Base-by-base conservation (phyloP, 1,140 invertebrate species). In the Diachasma alloeum region DNA sequence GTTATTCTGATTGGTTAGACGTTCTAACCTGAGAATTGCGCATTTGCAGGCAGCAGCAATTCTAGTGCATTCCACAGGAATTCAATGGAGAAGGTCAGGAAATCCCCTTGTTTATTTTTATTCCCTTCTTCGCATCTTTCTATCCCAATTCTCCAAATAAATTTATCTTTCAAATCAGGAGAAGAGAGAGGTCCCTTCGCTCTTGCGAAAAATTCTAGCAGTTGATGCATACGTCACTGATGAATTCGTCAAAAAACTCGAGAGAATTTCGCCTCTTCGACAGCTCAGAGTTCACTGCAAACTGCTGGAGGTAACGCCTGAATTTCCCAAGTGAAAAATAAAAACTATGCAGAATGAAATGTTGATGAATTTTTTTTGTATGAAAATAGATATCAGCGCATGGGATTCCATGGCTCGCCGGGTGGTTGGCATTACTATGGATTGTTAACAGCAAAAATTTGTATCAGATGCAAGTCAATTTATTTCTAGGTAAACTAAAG, bases 361-460 rank as follows among this genome's bases (percentile, higher is more conserved):
- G 42, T 6, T 74, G 24, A 53, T 56, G 0, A 53, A 36, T 36
- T 22, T 37, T 53, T n/a, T 26, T 17, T 4, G 4, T 15, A 36
- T 69, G 15, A 39, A 68, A 19, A 13, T 71, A 97, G 94, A 92
- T 95, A 83, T 95, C 95, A 4, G 97, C 96, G 83, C 95, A 98
- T 91, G 96, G 96, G n/a, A 92, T 97, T 75, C 91, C 93, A 6
- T 98, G 97, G 97, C 85, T 98, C 19, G 89, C 91, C 6, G 90
- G 91, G 5, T 94, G 93, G 91, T 87, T 96, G 5, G 92, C 92
- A 1, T 93, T 94, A 59, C 93, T 96, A 72, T 95, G 95, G 92
- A 86, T 95, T 70, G 88, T 94, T 15, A 92, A 93, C 79, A 92
- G 90, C 81, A 90, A 89, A 78, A 87, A 89, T 13, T 87, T 94